Base-by-base conservation (phyloP, 2,113 vertebrate genomes). In the Reinhardtius hippoglossoides region DNA sequence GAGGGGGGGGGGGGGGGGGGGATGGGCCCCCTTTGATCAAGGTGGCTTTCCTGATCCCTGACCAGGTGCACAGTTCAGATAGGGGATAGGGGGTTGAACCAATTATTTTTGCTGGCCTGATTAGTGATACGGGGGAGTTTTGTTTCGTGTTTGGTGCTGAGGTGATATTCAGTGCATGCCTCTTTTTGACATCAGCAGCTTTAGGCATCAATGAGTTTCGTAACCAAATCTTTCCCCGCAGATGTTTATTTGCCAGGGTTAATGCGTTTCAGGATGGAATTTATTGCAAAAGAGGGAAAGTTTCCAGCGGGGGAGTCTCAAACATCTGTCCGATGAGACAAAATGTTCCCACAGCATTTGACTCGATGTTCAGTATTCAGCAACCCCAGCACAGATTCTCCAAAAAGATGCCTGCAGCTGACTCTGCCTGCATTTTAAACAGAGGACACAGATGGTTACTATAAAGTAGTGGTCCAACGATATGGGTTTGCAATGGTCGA, bases 271-370 rank as follows among this genome's bases (percentile, higher is more conserved):
- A 3, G 61, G 52, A 27, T 80, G 16, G 55, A 73, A 67, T 76
- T 57, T 67, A 12, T 48, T 66, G 1, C 2, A 61, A 54, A 52
- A 16, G 35, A 81, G 16, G 40, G 27, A 37, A 24, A 18, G 54
- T 20, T 65, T 83, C n/a, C 42, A 42, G 54, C 18, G 60, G 23
- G 59, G 13, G 56, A 73, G 27, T 26, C 14, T 73, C 61, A 61
- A 67, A 64, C 67, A 57, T 7, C 56, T 52, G 44, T 68, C 59
- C 68, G 61, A 12, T 54, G 76, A 87, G 85, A 81, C 60, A 58
- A 60, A 77, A 80, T 89, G 80, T 90, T 85, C 85, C 78, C 82
- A 76, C 56, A 80, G 55, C 63, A 50, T 80, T 83, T 78, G 64
- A 73, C 66, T 82, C n/a, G 0, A 42, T 27, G 44, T 48, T 73